Evolutionary conservation across 2,888 invertebrate genomes (phyloP), one percentile per base, ranked within the genome.

Genomic region (Pedicia rivosa): DNA sequence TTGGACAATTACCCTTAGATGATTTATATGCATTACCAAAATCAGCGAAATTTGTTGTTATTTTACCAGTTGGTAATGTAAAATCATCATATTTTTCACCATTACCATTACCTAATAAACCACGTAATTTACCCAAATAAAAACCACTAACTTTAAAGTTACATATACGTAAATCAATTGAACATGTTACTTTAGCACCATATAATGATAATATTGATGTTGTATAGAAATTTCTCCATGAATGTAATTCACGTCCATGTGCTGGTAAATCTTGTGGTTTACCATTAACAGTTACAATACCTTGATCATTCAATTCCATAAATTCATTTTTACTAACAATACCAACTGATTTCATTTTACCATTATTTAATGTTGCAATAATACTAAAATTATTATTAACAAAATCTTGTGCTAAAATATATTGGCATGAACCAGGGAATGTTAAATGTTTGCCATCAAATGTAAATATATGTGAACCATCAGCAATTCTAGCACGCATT

Each of bases 91-190:
- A 78, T 4, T 77, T 77, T 53, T 94, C 94, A 51, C 83, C 78
- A 68, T 91, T 88, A 40, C 80, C 86, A 48, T 83, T 83, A 42
- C 94, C 94, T 9, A 92, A 68, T 2, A 94, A 69, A 53, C 94
- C 91, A 10, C 80, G 78, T 3, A 82, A 64, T 52, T 81, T 84
- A 46, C 83, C 84, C 31, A 79, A 78, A 59, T 91, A 92, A 70
- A 79, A 92, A 7, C 90, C 90, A 47, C 77, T 76, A 0, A 88
- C 66, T 44, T 67, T 68, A 5, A 90, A 50, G 47, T 71, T 67
- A 56, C 87, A 87, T 17, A 74, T 66, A 42, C 73, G 67, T 19
- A 78, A 62, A 46, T 73, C 70, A 9, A 62, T 52, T 1, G 68
- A 64, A 53, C 84, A 84, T 39, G 59, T 56, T 1, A 77, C 62